Evolutionary conservation across 2,113 vertebrate genomes (phyloP).

Genomic region (Nibea albiflora): DNA sequence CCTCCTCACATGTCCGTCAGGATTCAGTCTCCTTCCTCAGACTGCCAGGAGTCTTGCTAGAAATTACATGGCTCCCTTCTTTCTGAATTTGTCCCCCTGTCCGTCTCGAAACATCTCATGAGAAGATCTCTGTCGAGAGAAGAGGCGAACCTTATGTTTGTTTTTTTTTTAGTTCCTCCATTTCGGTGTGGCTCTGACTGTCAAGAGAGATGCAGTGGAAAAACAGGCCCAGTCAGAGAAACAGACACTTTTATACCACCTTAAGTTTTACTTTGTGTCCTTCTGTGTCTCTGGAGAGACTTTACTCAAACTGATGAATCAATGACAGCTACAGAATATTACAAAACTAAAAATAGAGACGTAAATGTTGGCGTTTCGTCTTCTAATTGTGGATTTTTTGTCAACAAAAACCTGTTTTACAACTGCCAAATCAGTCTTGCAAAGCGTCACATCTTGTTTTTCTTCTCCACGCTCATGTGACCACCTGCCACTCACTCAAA

Average conservation of each 20-base stretch:
- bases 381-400: background rate
- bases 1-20: constrained; percentile 65
- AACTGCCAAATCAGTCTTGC: background rate
- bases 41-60: constrained; percentile 41
- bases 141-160: background rate
- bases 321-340: background rate
- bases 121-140: constrained; percentile 8
- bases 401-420: constrained; percentile 2
- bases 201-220: background rate
- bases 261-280: constrained; percentile 8
- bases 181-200: constrained; percentile 25
- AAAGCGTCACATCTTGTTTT: background rate
- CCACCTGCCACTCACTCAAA: constrained; percentile 13
- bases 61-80: constrained; percentile 19
- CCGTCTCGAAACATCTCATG: constrained; percentile 32
- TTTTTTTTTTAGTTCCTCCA: background rate
- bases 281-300: background rate
- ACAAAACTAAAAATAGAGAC: background rate
- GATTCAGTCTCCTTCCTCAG: constrained; percentile 54
- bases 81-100: constrained; percentile 18
- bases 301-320: constrained; percentile 1
- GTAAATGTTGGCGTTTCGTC: background rate
- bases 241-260: background rate
- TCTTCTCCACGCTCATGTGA: background rate
- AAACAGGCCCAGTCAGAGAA: constrained; percentile 24